phyloP scores from a whole-genome alignment of 2,797 vertebrate species.

The Danionella dracula region DNA sequence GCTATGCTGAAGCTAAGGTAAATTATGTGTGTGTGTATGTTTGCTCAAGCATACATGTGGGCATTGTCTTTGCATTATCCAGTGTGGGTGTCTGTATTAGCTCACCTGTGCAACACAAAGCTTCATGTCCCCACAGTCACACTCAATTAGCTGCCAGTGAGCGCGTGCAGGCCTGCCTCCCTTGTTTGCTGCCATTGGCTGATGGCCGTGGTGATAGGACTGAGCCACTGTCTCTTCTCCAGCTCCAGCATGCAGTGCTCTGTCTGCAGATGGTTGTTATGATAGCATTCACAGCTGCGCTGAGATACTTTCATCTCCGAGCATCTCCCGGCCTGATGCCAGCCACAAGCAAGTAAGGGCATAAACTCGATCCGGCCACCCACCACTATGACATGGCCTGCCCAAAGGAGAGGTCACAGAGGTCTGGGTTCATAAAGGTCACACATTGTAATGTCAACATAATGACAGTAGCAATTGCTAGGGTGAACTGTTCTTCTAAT shows the following conservation, averaged over 20 bases:
- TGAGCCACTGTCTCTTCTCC: conserved; percentile 56
- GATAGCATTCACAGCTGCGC: conserved; percentile 72
- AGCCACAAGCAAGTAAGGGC: conserved; percentile 45
- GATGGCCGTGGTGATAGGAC: conserved; percentile 66
- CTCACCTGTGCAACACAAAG: conserved; percentile 71
- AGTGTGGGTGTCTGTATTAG: conserved; percentile 60
- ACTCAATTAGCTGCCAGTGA: conserved; percentile 65
- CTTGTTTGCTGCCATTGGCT: conserved; percentile 51
- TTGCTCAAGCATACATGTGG: conserved; percentile 7
- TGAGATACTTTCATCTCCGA: conserved; percentile 43
- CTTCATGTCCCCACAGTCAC: conserved; percentile 54
- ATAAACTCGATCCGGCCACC: conserved; percentile 43
- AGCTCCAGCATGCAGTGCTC: conserved; percentile 53
- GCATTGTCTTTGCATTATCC: conserved; percentile 36
- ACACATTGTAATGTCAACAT: no score
- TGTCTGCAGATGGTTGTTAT: conserved; percentile 66
- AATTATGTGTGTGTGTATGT: neutral
- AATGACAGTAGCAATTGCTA: no score
- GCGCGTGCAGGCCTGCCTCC: conserved; percentile 40
- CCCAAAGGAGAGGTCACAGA: conserved; percentile 20
- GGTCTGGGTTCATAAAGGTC: neutral
- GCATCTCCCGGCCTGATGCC: conserved; percentile 35
- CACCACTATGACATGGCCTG: conserved; percentile 4
- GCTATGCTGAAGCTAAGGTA: neutral
- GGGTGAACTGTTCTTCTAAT: no score